phyloP scores from a whole-genome alignment of 2,888 invertebrate genomes.

The Leptogaster cylindrica region DNA sequence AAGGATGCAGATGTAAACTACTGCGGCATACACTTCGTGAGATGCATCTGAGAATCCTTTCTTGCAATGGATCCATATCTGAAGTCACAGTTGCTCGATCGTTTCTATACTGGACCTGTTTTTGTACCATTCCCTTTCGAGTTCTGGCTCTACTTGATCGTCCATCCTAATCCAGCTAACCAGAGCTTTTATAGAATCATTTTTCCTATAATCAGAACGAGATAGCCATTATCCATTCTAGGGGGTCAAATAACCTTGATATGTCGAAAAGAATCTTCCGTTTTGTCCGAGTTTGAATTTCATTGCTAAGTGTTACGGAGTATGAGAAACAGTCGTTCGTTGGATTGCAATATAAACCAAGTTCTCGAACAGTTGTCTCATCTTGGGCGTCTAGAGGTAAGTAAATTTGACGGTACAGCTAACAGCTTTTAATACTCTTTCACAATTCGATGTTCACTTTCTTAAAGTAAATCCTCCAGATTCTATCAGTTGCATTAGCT shows the following conservation, averaged over 20 bases:
- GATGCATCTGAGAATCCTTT: constrained; percentile 10
- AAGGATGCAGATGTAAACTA: background rate
- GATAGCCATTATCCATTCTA: constrained; percentile 36
- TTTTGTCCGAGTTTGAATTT: background rate
- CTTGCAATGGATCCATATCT: background rate
- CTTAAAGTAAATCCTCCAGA: too few species aligned
- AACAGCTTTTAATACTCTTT: too few species aligned
- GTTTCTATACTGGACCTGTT: background rate
- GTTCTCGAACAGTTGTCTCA: background rate
- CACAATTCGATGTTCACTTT: too few species aligned
- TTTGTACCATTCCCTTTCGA: constrained; percentile 2
- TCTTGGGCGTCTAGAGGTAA: too few species aligned
- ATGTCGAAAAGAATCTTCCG: background rate
- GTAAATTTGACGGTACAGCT: too few species aligned
- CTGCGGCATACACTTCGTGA: background rate
- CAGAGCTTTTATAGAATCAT: constrained; percentile 41
- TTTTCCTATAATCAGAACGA: constrained; percentile 23
- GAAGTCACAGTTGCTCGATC: background rate
- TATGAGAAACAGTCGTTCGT: constrained; percentile 16
- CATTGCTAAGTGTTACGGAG: background rate
- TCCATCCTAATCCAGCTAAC: constrained; percentile 32
- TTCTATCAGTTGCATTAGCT: too few species aligned
- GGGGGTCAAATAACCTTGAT: constrained; percentile 20
- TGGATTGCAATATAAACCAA: constrained; percentile 23
- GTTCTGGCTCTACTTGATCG: background rate